A percentile compares a stretch with the other conserved stretches of the same genome.
phyloP scores from a whole-genome alignment of 2,113 vertebrate genomes.

The Narcine bancroftii region DNA sequence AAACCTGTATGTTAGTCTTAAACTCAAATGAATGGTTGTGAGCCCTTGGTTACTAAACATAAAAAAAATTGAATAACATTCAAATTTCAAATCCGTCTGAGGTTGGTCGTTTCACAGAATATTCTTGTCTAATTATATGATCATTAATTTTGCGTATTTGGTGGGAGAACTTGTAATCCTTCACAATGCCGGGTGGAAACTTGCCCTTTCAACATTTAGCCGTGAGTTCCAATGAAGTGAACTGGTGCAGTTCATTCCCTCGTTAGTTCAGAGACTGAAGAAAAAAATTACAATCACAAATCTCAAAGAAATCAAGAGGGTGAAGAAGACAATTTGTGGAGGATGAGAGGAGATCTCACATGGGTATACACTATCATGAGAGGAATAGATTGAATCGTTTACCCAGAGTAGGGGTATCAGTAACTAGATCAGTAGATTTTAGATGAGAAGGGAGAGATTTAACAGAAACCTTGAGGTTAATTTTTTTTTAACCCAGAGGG shows the following conservation, averaged over 20 bases:
- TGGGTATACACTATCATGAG: no score
- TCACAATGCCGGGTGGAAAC: not conserved
- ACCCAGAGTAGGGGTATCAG: no score
- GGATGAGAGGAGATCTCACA: no score
- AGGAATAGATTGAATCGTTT: no score
- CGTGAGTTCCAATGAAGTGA: not conserved
- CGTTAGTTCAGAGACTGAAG: not conserved
- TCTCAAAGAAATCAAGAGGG: conserved; percentile 42
- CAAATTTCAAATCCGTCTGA: conserved; percentile 4
- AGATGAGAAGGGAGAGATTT: no score
- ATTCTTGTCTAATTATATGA: not conserved
- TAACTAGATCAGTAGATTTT: no score
- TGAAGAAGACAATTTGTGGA: not conserved
- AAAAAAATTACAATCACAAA: conserved; percentile 41
- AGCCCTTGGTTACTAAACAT: not conserved
- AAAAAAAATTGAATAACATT: conserved; percentile 34
- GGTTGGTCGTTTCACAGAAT: not conserved
- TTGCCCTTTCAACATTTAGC: not conserved
- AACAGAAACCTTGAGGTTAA: no score
- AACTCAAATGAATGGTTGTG: not conserved
- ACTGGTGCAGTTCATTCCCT: not conserved
- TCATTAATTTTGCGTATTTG: not conserved
- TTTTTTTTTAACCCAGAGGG: no score
- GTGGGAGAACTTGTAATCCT: not conserved
- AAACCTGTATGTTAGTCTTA: not conserved